A percentile compares a stretch with the other conserved stretches of the same genome.
These are phyloP conservation scores for Chrysolina oricalcia DNA, from an alignment of 2,888 invertebrate species.

Conservation along the genomic window DNA sequence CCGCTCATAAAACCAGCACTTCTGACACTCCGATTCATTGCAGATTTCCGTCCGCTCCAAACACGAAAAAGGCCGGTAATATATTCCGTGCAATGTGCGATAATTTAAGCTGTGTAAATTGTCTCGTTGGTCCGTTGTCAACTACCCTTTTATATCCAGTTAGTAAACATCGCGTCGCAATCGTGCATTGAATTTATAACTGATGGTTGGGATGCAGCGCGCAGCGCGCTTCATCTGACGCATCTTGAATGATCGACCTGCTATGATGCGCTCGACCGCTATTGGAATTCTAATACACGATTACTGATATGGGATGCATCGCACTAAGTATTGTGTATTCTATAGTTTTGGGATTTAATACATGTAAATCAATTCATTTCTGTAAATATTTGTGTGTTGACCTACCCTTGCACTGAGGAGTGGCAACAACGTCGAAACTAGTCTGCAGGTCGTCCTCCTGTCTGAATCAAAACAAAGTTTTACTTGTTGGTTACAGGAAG, in stretches of 20 bases:
- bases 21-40: constrained; percentile 3
- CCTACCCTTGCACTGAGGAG: too few relatives aligned
- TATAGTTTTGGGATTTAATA: too few relatives aligned
- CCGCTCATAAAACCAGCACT: constrained; percentile 17
- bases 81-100: constrained; percentile 41
- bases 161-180: constrained; percentile 49
- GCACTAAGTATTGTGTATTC: too few relatives aligned
- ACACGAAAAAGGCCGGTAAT: constrained; percentile 32
- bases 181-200: constrained; percentile 52
- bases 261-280: constrained; percentile 40
- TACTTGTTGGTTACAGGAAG: too few relatives aligned
- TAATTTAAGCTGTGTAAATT: constrained; percentile 49
- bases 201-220: constrained; percentile 44
- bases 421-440: too few relatives aligned
- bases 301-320: too few relatives aligned
- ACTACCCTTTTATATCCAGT: constrained; percentile 49
- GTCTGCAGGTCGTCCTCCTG: too few relatives aligned
- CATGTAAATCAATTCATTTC: too few relatives aligned
- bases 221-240: constrained; percentile 45
- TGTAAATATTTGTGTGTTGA: too few relatives aligned
- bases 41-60: constrained; percentile 28
- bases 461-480: too few relatives aligned
- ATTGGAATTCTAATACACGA: neutral
- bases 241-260: constrained; percentile 45
- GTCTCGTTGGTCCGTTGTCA: constrained; percentile 45